A percentile compares a stretch with the other conserved stretches of the same genome.
These are phyloP conservation scores for Diloba caeruleocephala DNA, from an alignment of 2,888 invertebrate species.

Conservation along the genomic window DNA sequence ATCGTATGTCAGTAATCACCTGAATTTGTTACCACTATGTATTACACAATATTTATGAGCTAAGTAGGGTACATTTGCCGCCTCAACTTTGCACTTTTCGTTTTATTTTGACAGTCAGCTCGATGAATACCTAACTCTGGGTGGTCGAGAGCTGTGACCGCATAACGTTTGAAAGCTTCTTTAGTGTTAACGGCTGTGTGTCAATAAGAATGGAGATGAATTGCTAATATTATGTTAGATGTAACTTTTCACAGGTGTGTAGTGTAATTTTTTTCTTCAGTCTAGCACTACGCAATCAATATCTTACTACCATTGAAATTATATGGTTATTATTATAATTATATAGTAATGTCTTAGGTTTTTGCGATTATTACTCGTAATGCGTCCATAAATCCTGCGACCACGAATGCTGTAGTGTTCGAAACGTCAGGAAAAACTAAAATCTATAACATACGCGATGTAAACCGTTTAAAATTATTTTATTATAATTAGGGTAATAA, in stretches of 20 bases:
- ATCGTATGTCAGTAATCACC: constrained; percentile 16
- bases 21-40: constrained; percentile 21
- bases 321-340: too few relatives aligned
- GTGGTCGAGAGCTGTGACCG: constrained; percentile 4
- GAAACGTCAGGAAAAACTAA: too few relatives aligned
- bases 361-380: too few relatives aligned
- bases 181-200: constrained; percentile 6
- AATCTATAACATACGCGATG: too few relatives aligned
- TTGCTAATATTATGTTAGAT: constrained; percentile 10
- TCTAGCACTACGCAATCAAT: too few relatives aligned
- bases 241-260: background rate
- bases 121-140: constrained; percentile 9
- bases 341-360: too few relatives aligned
- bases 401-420: too few relatives aligned
- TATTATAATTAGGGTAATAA: too few relatives aligned
- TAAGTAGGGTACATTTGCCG: constrained; percentile 16
- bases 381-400: too few relatives aligned
- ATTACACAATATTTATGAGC: constrained; percentile 22
- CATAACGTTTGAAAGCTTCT: constrained; percentile 6
- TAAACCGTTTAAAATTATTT: too few relatives aligned
- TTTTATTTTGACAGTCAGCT: constrained; percentile 23
- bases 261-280: constrained; percentile 4
- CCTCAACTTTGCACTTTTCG: constrained; percentile 42
- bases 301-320: too few relatives aligned
- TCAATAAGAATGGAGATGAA: background rate